These are phyloP conservation scores for Lasioglossum oenotherae DNA, from an alignment of 2,888 invertebrate genomes.

Conservation along the genomic window DNA sequence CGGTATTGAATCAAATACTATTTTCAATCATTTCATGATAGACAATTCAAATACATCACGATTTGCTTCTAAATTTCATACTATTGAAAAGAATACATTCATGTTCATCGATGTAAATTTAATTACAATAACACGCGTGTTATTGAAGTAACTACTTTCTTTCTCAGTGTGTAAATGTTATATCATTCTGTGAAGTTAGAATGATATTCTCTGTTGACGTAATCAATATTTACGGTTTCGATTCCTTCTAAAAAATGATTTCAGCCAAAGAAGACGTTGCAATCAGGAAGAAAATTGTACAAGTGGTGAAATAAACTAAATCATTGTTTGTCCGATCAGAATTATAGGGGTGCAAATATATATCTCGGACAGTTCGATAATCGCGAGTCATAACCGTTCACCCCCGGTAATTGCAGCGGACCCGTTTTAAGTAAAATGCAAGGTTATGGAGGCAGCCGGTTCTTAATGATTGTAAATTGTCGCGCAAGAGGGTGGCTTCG, in stretches of 20 bases:
- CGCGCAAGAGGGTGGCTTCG: constrained; percentile 36
- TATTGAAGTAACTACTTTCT: too few species aligned
- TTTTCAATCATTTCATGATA: too few species aligned
- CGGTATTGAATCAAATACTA: too few species aligned
- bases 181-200: background rate
- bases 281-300: background rate
- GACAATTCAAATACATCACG: too few species aligned
- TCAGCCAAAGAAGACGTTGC: background rate
- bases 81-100: too few species aligned
- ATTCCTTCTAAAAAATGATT: background rate
- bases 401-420: constrained; percentile 1
- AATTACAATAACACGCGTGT: too few species aligned
- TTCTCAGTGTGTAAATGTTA: background rate
- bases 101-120: too few species aligned
- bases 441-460: constrained; percentile 3
- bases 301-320: background rate
- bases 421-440: constrained; percentile 14
- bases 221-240: background rate
- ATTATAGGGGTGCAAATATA: background rate
- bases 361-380: constrained; percentile 4
- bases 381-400: constrained; percentile 9
- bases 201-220: background rate
- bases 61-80: too few species aligned
- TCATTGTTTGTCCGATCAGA: background rate
- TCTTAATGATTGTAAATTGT: constrained; percentile 45